These are phyloP conservation scores for Phocides pigmalion DNA, from an alignment of 1,140 invertebrate species.

Conservation along the genomic window DNA sequence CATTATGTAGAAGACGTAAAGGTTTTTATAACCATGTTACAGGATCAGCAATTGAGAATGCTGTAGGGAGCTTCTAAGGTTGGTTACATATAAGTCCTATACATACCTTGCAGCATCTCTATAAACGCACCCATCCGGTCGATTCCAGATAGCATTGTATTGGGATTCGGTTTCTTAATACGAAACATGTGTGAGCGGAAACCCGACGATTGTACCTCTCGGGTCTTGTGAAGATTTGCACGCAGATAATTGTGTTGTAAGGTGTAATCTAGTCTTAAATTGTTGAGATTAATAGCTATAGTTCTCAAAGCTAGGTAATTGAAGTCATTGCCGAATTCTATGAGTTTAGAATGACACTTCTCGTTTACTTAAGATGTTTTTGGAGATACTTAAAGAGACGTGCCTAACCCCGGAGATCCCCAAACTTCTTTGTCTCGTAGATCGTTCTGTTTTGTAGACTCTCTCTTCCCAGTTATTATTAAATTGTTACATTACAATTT, in stretches of 20 bases:
- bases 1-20: background rate
- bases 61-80: too few relatives aligned
- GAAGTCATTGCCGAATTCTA: background rate
- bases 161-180: conserved; percentile 27
- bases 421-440: too few relatives aligned
- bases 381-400: too few relatives aligned
- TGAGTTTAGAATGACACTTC: too few relatives aligned
- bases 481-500: too few relatives aligned
- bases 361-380: too few relatives aligned
- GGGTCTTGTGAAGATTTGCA: conserved; percentile 26
- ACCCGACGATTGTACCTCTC: conserved; percentile 22
- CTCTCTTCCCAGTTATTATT: too few relatives aligned
- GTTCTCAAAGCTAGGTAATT: background rate
- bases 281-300: conserved; percentile 23
- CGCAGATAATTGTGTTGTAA: conserved; percentile 31
- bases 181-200: conserved; percentile 34
- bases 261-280: conserved; percentile 27
- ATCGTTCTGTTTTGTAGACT: too few relatives aligned
- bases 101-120: conserved; percentile 3
- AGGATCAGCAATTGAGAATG: too few relatives aligned
- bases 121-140: conserved; percentile 18
- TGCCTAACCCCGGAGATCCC: too few relatives aligned
- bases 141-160: conserved; percentile 36
- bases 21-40: too few relatives aligned
- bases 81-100: too few relatives aligned